Percentiles rank a stretch among this genome's conserved stretches.
Conservation (phyloP, 2,888 invertebrate genomes). For the Drosophila histrio region DNA sequence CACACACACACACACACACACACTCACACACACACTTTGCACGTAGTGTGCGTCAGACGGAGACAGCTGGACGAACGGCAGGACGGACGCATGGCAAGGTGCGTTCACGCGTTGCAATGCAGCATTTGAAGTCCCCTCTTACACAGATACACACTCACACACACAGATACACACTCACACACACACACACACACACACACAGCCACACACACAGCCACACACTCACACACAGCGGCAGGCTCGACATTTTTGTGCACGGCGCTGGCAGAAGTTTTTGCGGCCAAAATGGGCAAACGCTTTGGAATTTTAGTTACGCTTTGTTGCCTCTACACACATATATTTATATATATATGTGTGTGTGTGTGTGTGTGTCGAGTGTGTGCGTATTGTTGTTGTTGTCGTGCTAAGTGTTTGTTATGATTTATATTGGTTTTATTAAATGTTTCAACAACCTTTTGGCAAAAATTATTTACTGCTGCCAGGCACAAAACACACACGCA, state of each 20-base stretch:
- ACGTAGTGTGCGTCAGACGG: constrained; percentile 29
- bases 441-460: constrained; percentile 82
- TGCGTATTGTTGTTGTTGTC: constrained; percentile 52
- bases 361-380: constrained; percentile 5
- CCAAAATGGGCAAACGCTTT: constrained; percentile 77
- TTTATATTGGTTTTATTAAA: constrained; percentile 84
- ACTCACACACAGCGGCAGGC: constrained; percentile 18
- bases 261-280: constrained; percentile 66
- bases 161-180: not conserved
- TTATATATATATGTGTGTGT: constrained; percentile 13
- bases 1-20: constrained; percentile 6
- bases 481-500: constrained; percentile 45
- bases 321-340: constrained; percentile 44
- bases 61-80: not conserved
- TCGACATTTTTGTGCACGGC: constrained; percentile 71
- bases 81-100: constrained; percentile 54
- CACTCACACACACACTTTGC: constrained; percentile 1
- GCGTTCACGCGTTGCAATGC: constrained; percentile 80
- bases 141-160: not conserved
- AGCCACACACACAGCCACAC: constrained; percentile 6
- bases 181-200: not conserved
- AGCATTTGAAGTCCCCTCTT: constrained; percentile 26
- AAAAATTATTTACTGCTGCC: constrained; percentile 75
- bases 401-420: constrained; percentile 82
- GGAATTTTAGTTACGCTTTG: constrained; percentile 80